Base-by-base conservation (phyloP, 1,140 invertebrate genomes). In the Panagrolaimus sp. region DNA sequence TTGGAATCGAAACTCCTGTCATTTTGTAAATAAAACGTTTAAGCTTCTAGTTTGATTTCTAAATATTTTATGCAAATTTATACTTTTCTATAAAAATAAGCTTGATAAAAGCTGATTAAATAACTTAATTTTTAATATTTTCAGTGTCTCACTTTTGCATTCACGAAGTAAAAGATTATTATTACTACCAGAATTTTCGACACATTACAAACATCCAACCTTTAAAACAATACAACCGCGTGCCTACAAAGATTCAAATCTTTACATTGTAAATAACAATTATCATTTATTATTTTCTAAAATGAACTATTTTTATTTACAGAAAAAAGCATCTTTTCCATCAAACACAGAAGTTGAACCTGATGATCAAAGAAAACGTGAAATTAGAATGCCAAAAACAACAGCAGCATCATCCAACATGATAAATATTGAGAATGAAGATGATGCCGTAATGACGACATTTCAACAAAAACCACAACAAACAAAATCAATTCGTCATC, bases 301-400 rank as follows among this genome's bases (percentile, higher is more conserved):
- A 21, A 26, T 26, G 14, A 26, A n/a, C 0, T 8, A 26, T 58
- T 28, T 14, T 26, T 17, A 26, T 58, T 58, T 58, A 12, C 17
- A 58, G 52, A 21, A 24, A n/a, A 48, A 48, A 48, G 47, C 47
- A n/a, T 48, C 52, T 21, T 26, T 58, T 58, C 21, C 21, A 28
- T 12, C 28, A 26, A 21, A 12, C 7, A 38, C 32, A 38, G n/a
- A n/a, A n/a, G 32, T 7, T 38, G 2, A 38, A 38, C 32, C 32
- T 58, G 52, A 58, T 26, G 52, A 58, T 28, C 52, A 58, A 28
- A 26, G 21, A 17, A 58, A 58, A 58, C 52, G 52, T 58, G 21
- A 58, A 58, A 28, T 58, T 21, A 21, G 52, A 21, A 28, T 26
- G n/a, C 28, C n/a, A n/a, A 58, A 58, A n/a, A 17, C 28, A 26